Percentiles rank a stretch among this genome's conserved stretches.
Conservation (phyloP, 2,113 vertebrate genomes). For the Salvator merianae region DNA sequence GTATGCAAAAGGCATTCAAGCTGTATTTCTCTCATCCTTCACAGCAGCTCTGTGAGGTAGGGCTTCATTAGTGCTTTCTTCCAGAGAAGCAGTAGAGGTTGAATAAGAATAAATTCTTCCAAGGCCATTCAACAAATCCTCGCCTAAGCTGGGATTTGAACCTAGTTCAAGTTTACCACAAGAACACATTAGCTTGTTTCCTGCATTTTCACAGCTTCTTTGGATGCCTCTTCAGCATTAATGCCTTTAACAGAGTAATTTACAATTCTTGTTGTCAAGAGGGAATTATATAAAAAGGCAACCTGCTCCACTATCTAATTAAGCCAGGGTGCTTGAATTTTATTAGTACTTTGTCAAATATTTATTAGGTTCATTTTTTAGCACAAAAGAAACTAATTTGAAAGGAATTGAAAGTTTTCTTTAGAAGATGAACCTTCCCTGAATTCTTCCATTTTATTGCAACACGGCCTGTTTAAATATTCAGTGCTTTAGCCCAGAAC, state of each 20-base stretch:
- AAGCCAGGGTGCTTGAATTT: neutral
- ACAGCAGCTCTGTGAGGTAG: conserved; percentile 6
- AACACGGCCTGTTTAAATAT: neutral
- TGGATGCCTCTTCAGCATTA: neutral
- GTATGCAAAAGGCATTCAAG: neutral
- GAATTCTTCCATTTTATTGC: neutral
- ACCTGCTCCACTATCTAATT: neutral
- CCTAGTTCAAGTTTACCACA: conserved; percentile 4
- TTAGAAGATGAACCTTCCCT: neutral
- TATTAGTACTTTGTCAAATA: neutral
- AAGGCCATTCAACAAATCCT: neutral
- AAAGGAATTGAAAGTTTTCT: neutral
- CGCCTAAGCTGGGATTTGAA: conserved; percentile 13
- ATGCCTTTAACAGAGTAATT: neutral
- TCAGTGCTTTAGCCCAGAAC: neutral
- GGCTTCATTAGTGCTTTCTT: neutral
- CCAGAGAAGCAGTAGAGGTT: conserved; percentile 18
- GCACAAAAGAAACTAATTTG: neutral
- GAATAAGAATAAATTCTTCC: neutral
- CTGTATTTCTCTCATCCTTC: neutral
- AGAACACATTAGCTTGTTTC: neutral
- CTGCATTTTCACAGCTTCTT: neutral
- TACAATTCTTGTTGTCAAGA: neutral
- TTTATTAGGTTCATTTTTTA: neutral
- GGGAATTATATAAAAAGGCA: neutral